Evolutionary conservation across 2,113 vertebrate genomes (phyloP).

Genomic region (Lethenteron camtschaticum): DNA sequence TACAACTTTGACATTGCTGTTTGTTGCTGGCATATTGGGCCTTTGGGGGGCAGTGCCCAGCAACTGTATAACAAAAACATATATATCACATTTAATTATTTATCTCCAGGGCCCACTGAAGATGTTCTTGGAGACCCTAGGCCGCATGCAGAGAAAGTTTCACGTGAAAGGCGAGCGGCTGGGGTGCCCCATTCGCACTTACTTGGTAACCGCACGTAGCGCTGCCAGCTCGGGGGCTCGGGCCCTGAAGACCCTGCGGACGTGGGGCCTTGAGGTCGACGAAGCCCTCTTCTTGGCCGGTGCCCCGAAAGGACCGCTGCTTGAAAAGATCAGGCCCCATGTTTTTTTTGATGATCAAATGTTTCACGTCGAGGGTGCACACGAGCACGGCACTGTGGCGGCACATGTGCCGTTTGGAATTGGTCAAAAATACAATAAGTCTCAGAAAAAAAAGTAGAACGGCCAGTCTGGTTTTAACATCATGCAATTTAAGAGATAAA

Average conservation of each 20-base stretch:
- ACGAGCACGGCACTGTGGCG: conserved; percentile 56
- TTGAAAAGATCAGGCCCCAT: conserved; percentile 70
- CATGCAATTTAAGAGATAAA: too few species aligned
- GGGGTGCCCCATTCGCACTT: conserved; percentile 77
- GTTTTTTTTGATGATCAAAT: conserved; percentile 95
- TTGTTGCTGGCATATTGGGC: too few species aligned
- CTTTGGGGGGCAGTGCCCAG: not conserved
- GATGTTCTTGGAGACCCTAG: conserved; percentile 64
- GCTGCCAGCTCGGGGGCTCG: conserved; percentile 72
- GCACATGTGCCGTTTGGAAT: conserved; percentile 71
- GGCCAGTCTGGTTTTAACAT: too few species aligned
- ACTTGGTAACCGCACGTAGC: conserved; percentile 65
- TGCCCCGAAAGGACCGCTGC: conserved; percentile 66
- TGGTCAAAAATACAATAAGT: conserved; percentile 28
- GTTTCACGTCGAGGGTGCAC: conserved; percentile 73
- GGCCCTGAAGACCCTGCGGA: conserved; percentile 65
- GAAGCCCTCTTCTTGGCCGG: conserved; percentile 75
- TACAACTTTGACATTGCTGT: too few species aligned
- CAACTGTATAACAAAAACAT: not conserved
- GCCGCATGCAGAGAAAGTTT: conserved; percentile 79
- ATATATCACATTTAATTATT: not conserved
- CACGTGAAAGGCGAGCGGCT: conserved; percentile 58
- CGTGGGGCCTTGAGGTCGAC: conserved; percentile 77
- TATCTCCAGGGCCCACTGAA: conserved; percentile 53
- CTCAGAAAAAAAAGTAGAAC: conserved; percentile 13